phyloP scores from a whole-genome alignment of 2,888 invertebrate genomes.

The Scaptomyza flava region DNA sequence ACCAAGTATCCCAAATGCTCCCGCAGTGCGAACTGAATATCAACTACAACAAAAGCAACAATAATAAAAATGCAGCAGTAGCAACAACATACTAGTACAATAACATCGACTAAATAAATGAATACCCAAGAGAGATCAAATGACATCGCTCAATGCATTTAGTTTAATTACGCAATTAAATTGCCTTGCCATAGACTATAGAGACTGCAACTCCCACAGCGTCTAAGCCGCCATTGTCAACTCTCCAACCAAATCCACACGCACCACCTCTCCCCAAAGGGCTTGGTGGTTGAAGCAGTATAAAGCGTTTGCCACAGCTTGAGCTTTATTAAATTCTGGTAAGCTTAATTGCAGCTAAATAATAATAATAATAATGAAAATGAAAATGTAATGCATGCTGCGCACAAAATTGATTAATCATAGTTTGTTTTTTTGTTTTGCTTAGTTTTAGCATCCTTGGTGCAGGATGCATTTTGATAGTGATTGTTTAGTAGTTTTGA shows the following conservation, averaged over 20 bases:
- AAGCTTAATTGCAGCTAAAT: slow-evolving; percentile 12
- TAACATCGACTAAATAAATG: slow-evolving; percentile 1
- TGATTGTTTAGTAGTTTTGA: background rate
- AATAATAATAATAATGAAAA: background rate
- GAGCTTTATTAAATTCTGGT: slow-evolving; percentile 28
- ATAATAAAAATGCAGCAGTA: background rate
- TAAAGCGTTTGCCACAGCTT: slow-evolving; percentile 8
- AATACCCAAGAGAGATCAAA: slow-evolving; percentile 21
- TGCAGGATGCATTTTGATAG: too few relatives aligned
- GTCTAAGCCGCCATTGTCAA: slow-evolving; percentile 7
- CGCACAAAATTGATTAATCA: background rate
- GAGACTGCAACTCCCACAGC: slow-evolving; percentile 28
- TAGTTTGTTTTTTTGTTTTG: background rate
- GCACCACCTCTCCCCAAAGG: background rate
- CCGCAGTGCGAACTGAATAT: slow-evolving; percentile 20
- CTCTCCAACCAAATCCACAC: too few relatives aligned
- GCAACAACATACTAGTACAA: background rate
- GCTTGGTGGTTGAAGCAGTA: background rate
- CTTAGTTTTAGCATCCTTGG: too few relatives aligned
- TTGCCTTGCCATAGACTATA: slow-evolving; percentile 22
- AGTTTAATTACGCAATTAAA: slow-evolving; percentile 60
- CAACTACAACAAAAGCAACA: slow-evolving; percentile 1
- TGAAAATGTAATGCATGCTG: background rate
- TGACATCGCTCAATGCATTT: slow-evolving; percentile 32
- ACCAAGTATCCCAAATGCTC: slow-evolving; percentile 13